Conservation (phyloP, 1,140 invertebrate species). For the Zaprionus camerounensis region DNA sequence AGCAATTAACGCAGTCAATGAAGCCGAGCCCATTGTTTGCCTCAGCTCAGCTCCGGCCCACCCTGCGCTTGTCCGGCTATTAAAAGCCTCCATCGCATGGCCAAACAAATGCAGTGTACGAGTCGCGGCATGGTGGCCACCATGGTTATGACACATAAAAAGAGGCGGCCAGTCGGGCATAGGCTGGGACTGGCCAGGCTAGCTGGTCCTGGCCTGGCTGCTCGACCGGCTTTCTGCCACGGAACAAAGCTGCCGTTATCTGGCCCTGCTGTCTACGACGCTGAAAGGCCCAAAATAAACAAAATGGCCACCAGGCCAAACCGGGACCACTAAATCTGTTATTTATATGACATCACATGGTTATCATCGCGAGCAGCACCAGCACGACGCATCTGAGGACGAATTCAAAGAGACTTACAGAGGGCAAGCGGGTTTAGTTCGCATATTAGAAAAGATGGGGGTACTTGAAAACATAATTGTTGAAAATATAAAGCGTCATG, state of each 20-base stretch:
- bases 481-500: not conserved
- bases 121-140: conserved; percentile 9
- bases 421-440: not conserved
- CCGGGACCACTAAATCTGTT: conserved; percentile 76
- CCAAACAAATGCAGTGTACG: conserved; percentile 31
- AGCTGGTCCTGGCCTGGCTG: not conserved
- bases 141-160: conserved; percentile 77
- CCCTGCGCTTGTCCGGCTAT: conserved; percentile 49
- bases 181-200: not conserved
- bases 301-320: conserved; percentile 49
- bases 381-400: not conserved
- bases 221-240: not conserved
- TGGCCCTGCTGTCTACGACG: conserved; percentile 37
- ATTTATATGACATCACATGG: conserved; percentile 74
- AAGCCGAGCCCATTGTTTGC: conserved; percentile 73
- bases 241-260: conserved; percentile 44
- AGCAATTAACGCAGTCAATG: conserved; percentile 82
- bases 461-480: not conserved
- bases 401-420: conserved; percentile 16
- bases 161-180: conserved; percentile 35
- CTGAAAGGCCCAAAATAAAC: conserved; percentile 58
- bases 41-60: conserved; percentile 14
- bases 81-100: conserved; percentile 60
- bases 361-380: conserved; percentile 34
- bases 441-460: not conserved